phyloP scores from a whole-genome alignment of 2,888 invertebrate genomes.

The Lasioglossum marginatum region DNA sequence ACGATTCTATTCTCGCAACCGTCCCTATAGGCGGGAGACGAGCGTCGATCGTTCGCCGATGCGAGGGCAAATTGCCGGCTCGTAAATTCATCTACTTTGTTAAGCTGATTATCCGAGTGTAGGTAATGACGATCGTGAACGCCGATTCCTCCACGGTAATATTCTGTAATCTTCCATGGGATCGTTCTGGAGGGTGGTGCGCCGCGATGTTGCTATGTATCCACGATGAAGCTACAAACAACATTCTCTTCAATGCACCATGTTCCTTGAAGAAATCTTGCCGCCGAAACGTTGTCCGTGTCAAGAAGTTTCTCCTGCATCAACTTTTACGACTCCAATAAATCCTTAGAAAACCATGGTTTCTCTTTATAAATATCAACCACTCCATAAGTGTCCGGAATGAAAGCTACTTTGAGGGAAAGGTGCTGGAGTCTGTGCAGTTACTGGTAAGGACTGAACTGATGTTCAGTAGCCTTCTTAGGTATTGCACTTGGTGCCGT shows the following conservation, averaged over 20 bases:
- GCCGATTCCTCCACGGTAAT: conserved; percentile 9
- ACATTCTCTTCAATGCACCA: neutral
- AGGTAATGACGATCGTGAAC: conserved; percentile 12
- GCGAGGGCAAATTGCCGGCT: conserved; percentile 25
- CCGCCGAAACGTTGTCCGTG: too few species aligned
- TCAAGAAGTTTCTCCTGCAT: too few species aligned
- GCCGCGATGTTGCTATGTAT: neutral
- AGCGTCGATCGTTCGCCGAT: neutral
- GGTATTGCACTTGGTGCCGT: too few species aligned
- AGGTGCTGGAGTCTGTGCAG: too few species aligned
- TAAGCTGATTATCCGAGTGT: neutral
- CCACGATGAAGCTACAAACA: neutral
- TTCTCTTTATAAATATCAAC: too few species aligned
- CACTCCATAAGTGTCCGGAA: too few species aligned
- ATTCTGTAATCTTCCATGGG: neutral
- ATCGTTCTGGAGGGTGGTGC: neutral
- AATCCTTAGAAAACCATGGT: too few species aligned
- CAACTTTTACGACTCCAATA: too few species aligned
- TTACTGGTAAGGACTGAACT: too few species aligned
- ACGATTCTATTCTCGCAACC: neutral
- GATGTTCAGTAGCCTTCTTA: too few species aligned
- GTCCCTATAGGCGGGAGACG: conserved; percentile 7
- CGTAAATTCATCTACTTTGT: conserved; percentile 31
- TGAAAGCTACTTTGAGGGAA: too few species aligned
- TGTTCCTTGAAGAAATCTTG: too few species aligned